phyloP scores from a whole-genome alignment of 2,888 invertebrate genomes.

The Ceratothoa steindachneri region DNA sequence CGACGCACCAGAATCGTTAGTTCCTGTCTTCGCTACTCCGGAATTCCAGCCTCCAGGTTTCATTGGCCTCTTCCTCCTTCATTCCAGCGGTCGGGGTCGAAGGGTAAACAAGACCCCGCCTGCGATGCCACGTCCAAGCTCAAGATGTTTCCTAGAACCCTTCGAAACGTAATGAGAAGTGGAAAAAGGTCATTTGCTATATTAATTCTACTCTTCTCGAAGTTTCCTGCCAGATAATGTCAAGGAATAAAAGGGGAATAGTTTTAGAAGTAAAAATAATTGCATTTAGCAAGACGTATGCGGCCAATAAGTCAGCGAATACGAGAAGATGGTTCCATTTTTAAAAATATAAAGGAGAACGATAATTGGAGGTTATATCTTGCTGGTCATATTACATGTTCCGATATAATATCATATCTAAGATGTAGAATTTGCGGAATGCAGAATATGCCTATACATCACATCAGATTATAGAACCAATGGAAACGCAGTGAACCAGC shows the following conservation, averaged over 20 bases:
- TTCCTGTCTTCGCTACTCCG: too few relatives aligned
- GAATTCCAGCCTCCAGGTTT: too few relatives aligned
- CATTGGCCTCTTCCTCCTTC: too few relatives aligned
- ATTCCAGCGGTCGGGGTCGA: too few relatives aligned
- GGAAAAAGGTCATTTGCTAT: not conserved
- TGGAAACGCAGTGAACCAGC: slow-evolving; percentile 22
- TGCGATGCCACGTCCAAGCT: too few relatives aligned
- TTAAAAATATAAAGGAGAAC: slow-evolving; percentile 8
- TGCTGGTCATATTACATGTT: slow-evolving; percentile 10
- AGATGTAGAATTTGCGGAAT: slow-evolving; percentile 35
- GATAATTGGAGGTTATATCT: slow-evolving; percentile 11
- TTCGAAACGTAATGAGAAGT: too few relatives aligned
- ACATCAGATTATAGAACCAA: slow-evolving; percentile 41
- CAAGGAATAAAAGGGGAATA: not conserved
- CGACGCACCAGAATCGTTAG: too few relatives aligned
- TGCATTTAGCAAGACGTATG: not conserved
- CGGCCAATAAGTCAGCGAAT: not conserved
- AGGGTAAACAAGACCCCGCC: too few relatives aligned
- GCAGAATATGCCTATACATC: slow-evolving; percentile 42
- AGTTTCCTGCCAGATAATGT: too few relatives aligned
- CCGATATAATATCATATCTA: slow-evolving; percentile 28
- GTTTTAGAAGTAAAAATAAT: not conserved
- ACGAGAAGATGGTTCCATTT: not conserved
- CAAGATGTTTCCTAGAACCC: too few relatives aligned
- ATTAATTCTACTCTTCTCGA: not conserved